Evolutionary conservation across 2,113 vertebrate genomes (phyloP).

Genomic region (Psilopogon haemacephalus): DNA sequence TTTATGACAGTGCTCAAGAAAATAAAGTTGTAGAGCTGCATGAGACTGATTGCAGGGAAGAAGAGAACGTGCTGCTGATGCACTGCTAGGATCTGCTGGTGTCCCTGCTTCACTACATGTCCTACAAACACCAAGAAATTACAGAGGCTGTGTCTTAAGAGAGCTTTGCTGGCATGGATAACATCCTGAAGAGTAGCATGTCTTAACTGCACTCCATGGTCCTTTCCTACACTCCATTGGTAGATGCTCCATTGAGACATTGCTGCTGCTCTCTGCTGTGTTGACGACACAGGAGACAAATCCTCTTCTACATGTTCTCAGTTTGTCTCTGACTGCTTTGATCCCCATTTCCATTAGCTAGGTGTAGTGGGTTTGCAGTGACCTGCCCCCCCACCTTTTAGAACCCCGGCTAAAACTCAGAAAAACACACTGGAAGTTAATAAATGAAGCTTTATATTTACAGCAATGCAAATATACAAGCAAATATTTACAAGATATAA

Average conservation of each 20-base stretch:
- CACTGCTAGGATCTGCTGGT: neutral
- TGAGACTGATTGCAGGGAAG: neutral
- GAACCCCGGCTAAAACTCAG: too few species aligned
- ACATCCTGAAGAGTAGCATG: rapidly evolving
- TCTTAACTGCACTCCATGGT: neutral
- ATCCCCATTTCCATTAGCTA: neutral
- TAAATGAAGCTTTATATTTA: too few species aligned
- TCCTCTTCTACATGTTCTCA: neutral
- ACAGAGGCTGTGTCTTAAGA: neutral
- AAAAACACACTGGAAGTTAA: too few species aligned
- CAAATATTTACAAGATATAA: too few species aligned
- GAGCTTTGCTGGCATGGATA: neutral
- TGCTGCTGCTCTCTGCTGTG: too few species aligned
- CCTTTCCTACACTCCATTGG: neutral
- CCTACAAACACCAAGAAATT: neutral
- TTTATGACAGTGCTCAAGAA: neutral
- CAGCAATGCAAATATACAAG: too few species aligned
- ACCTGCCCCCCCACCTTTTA: too few species aligned
- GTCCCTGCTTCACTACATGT: neutral
- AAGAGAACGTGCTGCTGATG: neutral
- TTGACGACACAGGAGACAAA: neutral
- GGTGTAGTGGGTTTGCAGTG: too few species aligned
- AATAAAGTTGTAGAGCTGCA: neutral
- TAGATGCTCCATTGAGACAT: neutral
- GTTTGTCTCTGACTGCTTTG: neutral